Evolutionary conservation across 2,888 invertebrate species (phyloP), one percentile per base, ranked within the genome.

Genomic region (Drosophila kuntzei): DNA sequence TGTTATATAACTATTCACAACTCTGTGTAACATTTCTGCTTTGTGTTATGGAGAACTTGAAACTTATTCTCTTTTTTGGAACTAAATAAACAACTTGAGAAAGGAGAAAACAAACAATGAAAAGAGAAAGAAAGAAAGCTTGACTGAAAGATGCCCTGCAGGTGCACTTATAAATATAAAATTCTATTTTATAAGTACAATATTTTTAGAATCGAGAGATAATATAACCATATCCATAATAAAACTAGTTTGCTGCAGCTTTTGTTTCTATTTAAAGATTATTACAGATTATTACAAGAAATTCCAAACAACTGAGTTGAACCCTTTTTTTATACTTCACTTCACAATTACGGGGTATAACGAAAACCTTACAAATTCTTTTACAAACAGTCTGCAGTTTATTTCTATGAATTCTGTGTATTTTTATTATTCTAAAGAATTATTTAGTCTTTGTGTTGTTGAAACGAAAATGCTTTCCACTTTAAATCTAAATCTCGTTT

Each of bases 381-480:
- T 27, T 39, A 36, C 29, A 41, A 11, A 41, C 41, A 14, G 29
- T 41, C n/a, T 43, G 34, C 41, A 71, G 36, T 70, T 51, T 29
- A 63, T 57, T 62, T 70, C 41, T 71, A 58, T 50, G 43, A 46
- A 51, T 54, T 27, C 37, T 20, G 22, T 54, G 47, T 7, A 12
- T 37, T 25, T 25, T 51, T 25, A 51, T 32, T 46, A 49, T 34
- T 47, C 47, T 39, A 47, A 22, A 27, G 58, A 63, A 71, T 64
- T 50, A 49, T 65, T 71, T 59, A 44, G 44, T n/a, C 54, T 65
- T 62, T 62, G 60, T 44, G n/a, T 34, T 14, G n/a, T 6, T 6
- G 12, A 43, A 61, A 34, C 12, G 32, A 43, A 55, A 36, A 20
- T 70, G 25, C 20, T 54, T 53, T 34, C 3, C 16, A 37, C 51